Base-by-base conservation (phyloP, 92 coral and sea anemone species). In the Palythoa heliodiscus region DNA sequence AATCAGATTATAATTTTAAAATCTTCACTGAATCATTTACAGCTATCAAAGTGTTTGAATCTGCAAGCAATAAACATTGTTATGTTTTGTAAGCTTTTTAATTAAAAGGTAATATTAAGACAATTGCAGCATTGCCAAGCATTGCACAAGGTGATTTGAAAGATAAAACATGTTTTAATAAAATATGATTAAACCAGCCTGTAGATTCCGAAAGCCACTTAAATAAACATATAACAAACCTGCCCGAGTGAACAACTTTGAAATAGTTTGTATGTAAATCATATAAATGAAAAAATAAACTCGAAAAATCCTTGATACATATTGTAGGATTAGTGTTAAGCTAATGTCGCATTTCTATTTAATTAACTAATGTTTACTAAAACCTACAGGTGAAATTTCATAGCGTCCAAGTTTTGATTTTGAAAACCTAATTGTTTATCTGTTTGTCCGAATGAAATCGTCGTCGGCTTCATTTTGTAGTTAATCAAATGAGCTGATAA, bases 141-240 rank as follows among this genome's bases (percentile, higher is more conserved):
- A 24, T 25, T 14, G 4, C 25, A 55, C 82, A 76, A 54, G 55
- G 69, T 24, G 82, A 55, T 76, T 55, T 25, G 13, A 37, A 77
- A 37, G 66, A 37, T 77, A 54, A 54, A 57, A 77, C 82, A 77
- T 24, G 11, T 22, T 60, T 76, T 35, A 77, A 77, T 77, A 55
- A 77, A 55, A 53, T 15, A 77, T 76, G 8, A 54, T 10, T 39
- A 6, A 14, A 40, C 16, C 40, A 35, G 69, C 17, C 68, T 63
- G n/a, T 63, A 37, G 48, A 35, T 24, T 35, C 24, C 70, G 23
- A 22, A 77, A 14, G 7, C 23, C 68, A 60, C n/a, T 50, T 14
- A 16, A 29, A 17, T 40, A 15, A 71, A 38, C 76, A 29, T 29
- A 29, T 29, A 29, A 29, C 35, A 0, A 29, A 29, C 0, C 35